Percentiles rank a stretch among this genome's conserved stretches.
Evolutionary conservation across 2,113 vertebrate species (phyloP).

Genomic region (Colius striatus): DNA sequence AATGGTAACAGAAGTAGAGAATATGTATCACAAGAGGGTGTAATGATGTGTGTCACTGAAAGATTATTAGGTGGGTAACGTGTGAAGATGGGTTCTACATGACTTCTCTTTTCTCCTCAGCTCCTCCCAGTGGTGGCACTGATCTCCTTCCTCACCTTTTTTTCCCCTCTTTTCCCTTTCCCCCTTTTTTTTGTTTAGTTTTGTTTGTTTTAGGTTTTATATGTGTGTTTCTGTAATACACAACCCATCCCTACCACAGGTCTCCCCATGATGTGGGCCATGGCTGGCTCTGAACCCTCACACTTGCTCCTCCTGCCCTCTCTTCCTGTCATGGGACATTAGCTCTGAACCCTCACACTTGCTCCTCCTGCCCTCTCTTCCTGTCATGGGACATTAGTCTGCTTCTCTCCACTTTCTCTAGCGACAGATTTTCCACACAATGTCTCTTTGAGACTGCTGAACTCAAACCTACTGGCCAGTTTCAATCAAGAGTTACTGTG

Average conservation of each 20-base stretch:
- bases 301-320: accelerated
- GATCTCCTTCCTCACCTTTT: neutral
- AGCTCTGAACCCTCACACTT: neutral
- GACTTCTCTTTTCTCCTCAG: neutral
- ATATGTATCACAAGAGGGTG: neutral
- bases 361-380: neutral
- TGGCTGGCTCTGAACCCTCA: neutral
- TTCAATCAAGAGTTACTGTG: neutral
- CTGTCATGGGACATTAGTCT: neutral
- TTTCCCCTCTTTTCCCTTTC: neutral
- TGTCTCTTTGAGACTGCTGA: neutral
- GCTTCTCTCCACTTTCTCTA: neutral
- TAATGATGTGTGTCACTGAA: neutral
- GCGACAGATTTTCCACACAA: neutral
- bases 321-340: neutral
- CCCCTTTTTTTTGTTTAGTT: too few relatives aligned
- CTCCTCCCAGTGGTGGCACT: neutral
- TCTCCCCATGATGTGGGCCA: accelerated
- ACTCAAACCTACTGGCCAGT: neutral
- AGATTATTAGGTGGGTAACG: neutral
- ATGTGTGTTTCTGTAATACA: too few relatives aligned
- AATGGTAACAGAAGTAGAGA: neutral
- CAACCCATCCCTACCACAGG: neutral
- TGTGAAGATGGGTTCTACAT: neutral
- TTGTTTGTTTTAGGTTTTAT: neutral